These are phyloP conservation scores for Ashinkailepas kermadecensis DNA, from an alignment of 2,888 invertebrate genomes.

Conservation along the genomic window DNA sequence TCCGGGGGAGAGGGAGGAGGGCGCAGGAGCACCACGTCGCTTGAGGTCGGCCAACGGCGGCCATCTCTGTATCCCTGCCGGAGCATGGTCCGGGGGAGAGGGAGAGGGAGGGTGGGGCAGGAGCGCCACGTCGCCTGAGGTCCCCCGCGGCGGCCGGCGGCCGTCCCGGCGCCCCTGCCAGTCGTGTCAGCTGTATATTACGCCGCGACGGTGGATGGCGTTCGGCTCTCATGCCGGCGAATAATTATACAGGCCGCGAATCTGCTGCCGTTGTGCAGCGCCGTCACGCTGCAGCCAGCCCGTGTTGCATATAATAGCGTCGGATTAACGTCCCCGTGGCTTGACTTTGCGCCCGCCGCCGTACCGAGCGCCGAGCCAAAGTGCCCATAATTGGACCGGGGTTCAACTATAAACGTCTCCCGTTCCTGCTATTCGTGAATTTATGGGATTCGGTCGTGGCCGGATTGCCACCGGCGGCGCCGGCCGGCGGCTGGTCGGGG, in stretches of 20 bases:
- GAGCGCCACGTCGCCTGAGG: too few species aligned
- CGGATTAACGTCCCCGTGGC: not conserved
- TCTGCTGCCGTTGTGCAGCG: not conserved
- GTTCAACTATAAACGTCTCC: not conserved
- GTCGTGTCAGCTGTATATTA: too few species aligned
- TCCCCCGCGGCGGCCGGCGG: too few species aligned
- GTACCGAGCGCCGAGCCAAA: not conserved
- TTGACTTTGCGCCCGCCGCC: not conserved
- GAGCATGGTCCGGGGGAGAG: too few species aligned
- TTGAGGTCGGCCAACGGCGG: too few species aligned
- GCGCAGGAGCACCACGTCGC: too few species aligned
- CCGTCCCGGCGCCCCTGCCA: too few species aligned
- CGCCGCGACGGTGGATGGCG: not conserved
- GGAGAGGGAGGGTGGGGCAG: too few species aligned
- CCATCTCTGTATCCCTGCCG: too few species aligned
- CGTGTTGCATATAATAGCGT: not conserved
- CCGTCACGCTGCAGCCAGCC: not conserved
- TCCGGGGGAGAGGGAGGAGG: too few species aligned
- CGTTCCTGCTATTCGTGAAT: constrained; percentile 1
- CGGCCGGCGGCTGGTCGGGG: not conserved
- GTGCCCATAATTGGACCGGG: not conserved
- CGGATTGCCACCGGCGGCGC: not conserved
- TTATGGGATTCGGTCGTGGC: not conserved
- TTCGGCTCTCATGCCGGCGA: not conserved
- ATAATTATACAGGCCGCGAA: not conserved